These are phyloP conservation scores for Hepsetus odoe DNA, from an alignment of 2,113 vertebrate genomes.

Conservation along the genomic window DNA sequence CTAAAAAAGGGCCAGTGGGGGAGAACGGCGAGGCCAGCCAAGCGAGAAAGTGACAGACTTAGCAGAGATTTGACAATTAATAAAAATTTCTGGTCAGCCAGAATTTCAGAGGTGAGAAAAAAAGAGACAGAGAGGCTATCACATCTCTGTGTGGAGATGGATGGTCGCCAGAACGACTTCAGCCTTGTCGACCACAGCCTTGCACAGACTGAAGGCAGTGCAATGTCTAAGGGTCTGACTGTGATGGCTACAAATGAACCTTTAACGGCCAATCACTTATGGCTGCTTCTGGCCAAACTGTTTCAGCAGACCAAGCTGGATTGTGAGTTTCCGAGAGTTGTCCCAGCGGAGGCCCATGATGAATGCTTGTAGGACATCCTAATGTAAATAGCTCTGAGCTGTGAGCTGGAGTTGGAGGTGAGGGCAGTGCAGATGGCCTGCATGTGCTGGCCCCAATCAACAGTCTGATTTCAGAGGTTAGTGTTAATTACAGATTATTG, in stretches of 20 bases:
- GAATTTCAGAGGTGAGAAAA: conserved; percentile 35
- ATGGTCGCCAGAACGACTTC: conserved; percentile 38
- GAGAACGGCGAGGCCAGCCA: conserved; percentile 36
- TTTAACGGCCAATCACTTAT: conserved; percentile 49
- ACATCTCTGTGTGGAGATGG: conserved; percentile 38
- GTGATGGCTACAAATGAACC: conserved; percentile 51
- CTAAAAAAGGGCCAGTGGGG: conserved; percentile 28
- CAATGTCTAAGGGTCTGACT: conserved; percentile 34
- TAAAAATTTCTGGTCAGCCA: conserved; percentile 46
- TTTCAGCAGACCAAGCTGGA: conserved; percentile 33
- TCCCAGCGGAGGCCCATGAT: conserved; percentile 40
- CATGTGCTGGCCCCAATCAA: conserved; percentile 57
- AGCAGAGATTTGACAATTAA: conserved; percentile 54
- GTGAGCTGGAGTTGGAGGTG: conserved; percentile 11
- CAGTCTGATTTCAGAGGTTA: conserved; percentile 51
- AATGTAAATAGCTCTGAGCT: conserved; percentile 54
- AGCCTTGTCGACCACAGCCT: conserved; percentile 33
- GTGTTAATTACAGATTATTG: conserved; percentile 63
- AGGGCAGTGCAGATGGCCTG: conserved; percentile 50
- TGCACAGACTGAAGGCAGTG: not conserved
- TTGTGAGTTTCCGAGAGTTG: conserved; percentile 21
- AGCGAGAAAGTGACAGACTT: conserved; percentile 47
- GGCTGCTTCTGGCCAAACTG: conserved; percentile 42
- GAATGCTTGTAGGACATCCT: conserved; percentile 49
- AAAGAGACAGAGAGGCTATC: conserved; percentile 41